Percentiles rank a stretch among this genome's conserved stretches.
These are phyloP conservation scores for Paramormyrops hopkinsi DNA, from an alignment of 2,797 vertebrate species.

Conservation along the genomic window DNA sequence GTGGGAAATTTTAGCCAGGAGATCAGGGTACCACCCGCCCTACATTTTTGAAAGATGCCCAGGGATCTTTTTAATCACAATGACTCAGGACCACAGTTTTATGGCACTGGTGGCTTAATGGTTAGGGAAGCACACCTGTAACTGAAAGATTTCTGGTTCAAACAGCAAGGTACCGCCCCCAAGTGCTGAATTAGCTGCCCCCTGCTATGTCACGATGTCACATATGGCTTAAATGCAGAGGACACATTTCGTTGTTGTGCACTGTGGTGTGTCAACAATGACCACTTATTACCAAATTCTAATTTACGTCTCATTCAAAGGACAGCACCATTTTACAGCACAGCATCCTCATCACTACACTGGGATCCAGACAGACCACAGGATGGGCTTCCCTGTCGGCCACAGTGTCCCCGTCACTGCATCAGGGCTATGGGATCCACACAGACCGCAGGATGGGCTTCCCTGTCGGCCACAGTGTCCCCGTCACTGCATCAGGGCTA, in stretches of 20 bases:
- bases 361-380: neutral
- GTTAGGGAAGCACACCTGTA: too few species aligned
- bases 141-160: too few species aligned
- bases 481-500: neutral
- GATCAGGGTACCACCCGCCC: neutral
- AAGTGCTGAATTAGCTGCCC: too few species aligned
- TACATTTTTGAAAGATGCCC: neutral
- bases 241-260: too few species aligned
- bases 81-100: neutral
- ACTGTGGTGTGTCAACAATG: too few species aligned
- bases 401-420: neutral
- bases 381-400: too few species aligned
- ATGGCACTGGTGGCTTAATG: too few species aligned
- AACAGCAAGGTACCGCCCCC: too few species aligned
- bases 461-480: neutral
- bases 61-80: neutral
- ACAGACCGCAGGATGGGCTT: neutral
- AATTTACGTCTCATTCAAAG: neutral
- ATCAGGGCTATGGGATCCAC: neutral
- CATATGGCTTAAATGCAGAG: too few species aligned
- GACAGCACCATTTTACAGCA: neutral
- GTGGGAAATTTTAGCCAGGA: neutral
- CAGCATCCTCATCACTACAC: neutral
- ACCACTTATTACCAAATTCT: too few species aligned
- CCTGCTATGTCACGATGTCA: too few species aligned